Percentiles rank a stretch among this genome's conserved stretches.
Conservation (phyloP, 2,113 vertebrate species). For the Verasper variegatus region DNA sequence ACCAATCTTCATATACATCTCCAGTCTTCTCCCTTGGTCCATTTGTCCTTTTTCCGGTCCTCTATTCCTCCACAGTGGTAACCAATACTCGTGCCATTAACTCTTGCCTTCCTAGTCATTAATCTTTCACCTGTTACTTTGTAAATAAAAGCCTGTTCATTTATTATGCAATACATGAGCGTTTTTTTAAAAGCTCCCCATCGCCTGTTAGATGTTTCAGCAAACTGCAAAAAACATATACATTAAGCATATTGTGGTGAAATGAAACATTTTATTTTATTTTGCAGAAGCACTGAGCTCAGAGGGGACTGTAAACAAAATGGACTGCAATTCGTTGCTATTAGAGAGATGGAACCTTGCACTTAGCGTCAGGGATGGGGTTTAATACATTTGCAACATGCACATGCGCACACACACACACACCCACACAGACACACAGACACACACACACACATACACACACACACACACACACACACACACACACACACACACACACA, state of each 20-base stretch:
- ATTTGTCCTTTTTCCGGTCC: background rate
- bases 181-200: slow-evolving; percentile 41
- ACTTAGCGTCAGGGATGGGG: slow-evolving; percentile 63
- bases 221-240: background rate
- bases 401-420: slow-evolving; percentile 15
- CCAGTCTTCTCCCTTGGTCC: background rate
- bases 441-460: background rate
- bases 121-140: slow-evolving; percentile 54
- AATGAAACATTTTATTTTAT: slow-evolving; percentile 24
- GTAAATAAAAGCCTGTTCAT: slow-evolving; percentile 56
- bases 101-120: slow-evolving; percentile 11
- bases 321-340: slow-evolving; percentile 64
- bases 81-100: slow-evolving; percentile 17
- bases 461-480: slow-evolving; percentile 11
- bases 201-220: slow-evolving; percentile 22
- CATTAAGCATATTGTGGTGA: background rate
- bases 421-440: slow-evolving; percentile 17
- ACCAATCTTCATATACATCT: slow-evolving; percentile 14
- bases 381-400: slow-evolving; percentile 62
- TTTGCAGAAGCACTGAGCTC: slow-evolving; percentile 24
- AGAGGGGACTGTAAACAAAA: slow-evolving; percentile 53
- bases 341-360: slow-evolving; percentile 74
- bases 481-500: slow-evolving; percentile 22
- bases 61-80: background rate
- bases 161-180: slow-evolving; percentile 46